Base-by-base conservation (phyloP, 2,113 vertebrate genomes). In the Eudyptes chrysolophus region DNA sequence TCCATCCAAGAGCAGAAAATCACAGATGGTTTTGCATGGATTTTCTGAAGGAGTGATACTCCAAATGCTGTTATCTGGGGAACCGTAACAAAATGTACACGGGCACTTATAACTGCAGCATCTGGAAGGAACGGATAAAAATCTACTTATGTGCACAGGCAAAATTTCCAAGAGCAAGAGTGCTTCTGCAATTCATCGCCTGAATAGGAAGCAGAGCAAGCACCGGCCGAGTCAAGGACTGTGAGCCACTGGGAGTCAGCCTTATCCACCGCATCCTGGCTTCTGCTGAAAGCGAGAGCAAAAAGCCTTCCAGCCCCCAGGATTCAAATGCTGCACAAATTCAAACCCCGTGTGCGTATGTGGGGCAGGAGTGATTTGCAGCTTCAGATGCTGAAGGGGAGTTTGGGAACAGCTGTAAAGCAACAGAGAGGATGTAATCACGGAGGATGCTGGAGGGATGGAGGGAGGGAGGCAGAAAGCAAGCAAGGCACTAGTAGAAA, bases 21-120 rank as follows among this genome's bases (percentile, higher is more conserved):
- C 95, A 20, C 94, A 89, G 96, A 74, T 89, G 96, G 97, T 52
- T 84, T 76, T 34, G 92, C 76, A 65, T 7, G 96, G 94, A 18
- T 93, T 89, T 94, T 44, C 93, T 70, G 92, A 20, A 93, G 96
- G 75, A 96, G 85, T 1, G 4, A 11, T 20, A 34, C 84, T 97
- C 94, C 87, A 34, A 62, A 48, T 3, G 89, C 42, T 51, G 7
- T 40, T 25, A 68, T 90, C 95, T 87, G 6, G 68, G 94, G 89
- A 90, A 8, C 46, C 18, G 2, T 38, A 77, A 36, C 68, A 20
- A 11, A 25, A 25, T 2, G 29, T 38, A 51, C 94, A 3, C 3
- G 8, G 90, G 80, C 91, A 58, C 96, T 91, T 19, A 4, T 8
- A 89, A 20, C 15, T 29, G 95, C 78, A 19, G 95, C 93, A 83